Evolutionary conservation across 2,888 invertebrate species (phyloP), one percentile per base, ranked within the genome.

Genomic region (Cenopis cana): DNA sequence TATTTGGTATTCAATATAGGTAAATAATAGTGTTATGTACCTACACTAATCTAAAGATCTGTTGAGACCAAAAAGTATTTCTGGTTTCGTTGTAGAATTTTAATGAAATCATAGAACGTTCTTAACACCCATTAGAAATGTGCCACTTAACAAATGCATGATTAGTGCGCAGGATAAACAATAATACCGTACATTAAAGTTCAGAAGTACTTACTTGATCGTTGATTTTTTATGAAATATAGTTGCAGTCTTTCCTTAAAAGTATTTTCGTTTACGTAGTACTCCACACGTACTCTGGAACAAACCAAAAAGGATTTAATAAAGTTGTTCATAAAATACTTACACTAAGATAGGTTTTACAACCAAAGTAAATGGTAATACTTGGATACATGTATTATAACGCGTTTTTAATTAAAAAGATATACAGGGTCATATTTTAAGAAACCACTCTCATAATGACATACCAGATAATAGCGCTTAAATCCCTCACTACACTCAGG

Each of bases 141-240:
- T 20, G 54, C 24, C 54, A 54, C 17, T 6, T 24, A 24, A 54
- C 6, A 46, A 46, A 46, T n/a, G n/a, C n/a, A 1, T 46, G 1
- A 24, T 2, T 33, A 33, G 33, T 8, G 33, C 8, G 6, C 1
- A 33, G 33, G 4, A 33, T 33, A n/a, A 46, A n/a, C n/a, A 54
- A 20, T 12, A 20, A 52, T 24, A 52, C 20, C 10, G 24, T 12
- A 1, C 9, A 33, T 1, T 8, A 18, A 38, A 41, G 11, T 33
- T 46, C 12, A 17, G 38, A 52, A 52, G 71, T 93, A 97, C 98
- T 98, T 94, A 99, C 99, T 99, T 92, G 99, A 99, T 94, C 98
- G 96, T 95, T 99, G 99, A 94, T 99, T 99, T 94, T 99, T 99
- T 94, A 99, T 98, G 95, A 99, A 99, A 95, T 99, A 99, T 82